Evolutionary conservation across 2,888 invertebrate genomes (phyloP).

Genomic region (Alitta virens): DNA sequence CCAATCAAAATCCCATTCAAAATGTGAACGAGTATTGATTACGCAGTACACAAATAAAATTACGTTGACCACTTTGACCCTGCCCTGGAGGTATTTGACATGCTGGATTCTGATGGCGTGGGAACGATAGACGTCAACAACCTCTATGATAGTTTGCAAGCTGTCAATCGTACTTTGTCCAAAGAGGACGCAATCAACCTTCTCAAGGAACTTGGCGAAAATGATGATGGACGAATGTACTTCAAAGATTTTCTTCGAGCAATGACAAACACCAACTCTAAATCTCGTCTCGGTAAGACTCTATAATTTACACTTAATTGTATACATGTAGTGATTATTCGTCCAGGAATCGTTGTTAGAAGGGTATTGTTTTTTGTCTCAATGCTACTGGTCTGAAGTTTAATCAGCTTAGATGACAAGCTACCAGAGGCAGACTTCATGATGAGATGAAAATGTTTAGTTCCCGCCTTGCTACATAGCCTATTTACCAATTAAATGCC

Average conservation of each 20-base stretch:
- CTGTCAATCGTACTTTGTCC: constrained; percentile 36
- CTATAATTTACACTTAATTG: too few relatives aligned
- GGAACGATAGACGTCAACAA: constrained; percentile 35
- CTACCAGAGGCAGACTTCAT: too few relatives aligned
- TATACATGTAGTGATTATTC: too few relatives aligned
- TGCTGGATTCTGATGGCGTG: constrained; percentile 36
- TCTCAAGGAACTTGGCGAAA: constrained; percentile 36
- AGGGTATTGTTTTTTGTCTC: too few relatives aligned
- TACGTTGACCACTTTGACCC: not conserved
- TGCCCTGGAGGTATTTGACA: constrained; percentile 41
- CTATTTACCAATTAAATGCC: too few relatives aligned
- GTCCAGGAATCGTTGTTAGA: too few relatives aligned
- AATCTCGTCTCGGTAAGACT: too few relatives aligned
- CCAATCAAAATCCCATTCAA: not conserved
- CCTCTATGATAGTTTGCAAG: constrained; percentile 33
- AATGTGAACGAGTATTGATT: not conserved
- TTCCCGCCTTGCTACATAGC: too few relatives aligned
- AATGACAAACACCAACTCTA: constrained; percentile 33
- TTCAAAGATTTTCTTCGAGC: constrained; percentile 42
- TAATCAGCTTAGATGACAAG: too few relatives aligned
- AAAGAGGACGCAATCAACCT: constrained; percentile 36
- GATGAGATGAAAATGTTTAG: too few relatives aligned
- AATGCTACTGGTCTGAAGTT: too few relatives aligned
- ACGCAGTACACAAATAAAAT: not conserved
- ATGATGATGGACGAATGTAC: constrained; percentile 39